phyloP scores from a whole-genome alignment of 2,888 invertebrate species.

The Lutraria lutraria region DNA sequence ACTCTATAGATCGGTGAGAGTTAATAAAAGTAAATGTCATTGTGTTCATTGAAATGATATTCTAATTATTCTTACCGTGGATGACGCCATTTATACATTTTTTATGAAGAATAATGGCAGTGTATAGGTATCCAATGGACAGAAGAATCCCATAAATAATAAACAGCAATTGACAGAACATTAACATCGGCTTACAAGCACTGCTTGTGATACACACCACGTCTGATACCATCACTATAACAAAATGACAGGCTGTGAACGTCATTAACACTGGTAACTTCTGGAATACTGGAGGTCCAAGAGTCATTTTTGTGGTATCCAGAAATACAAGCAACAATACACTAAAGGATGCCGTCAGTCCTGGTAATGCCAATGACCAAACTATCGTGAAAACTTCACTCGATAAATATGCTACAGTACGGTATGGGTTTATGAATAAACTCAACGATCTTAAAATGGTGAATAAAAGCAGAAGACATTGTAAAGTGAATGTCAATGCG shows the following conservation, averaged over 20 bases:
- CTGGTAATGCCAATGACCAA: slow-evolving; percentile 77
- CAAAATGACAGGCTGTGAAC: slow-evolving; percentile 73
- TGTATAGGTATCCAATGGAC: slow-evolving; percentile 75
- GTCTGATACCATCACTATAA: slow-evolving; percentile 72
- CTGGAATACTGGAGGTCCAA: slow-evolving; percentile 78
- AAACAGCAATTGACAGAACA: slow-evolving; percentile 77
- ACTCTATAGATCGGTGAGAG: too few relatives aligned
- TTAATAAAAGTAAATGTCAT: too few relatives aligned
- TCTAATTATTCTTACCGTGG: slow-evolving; percentile 47
- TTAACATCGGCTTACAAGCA: slow-evolving; percentile 69
- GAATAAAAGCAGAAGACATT: slow-evolving; percentile 73
- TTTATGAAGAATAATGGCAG: slow-evolving; percentile 68
- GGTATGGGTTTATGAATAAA: slow-evolving; percentile 76
- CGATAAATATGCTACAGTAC: slow-evolving; percentile 52
- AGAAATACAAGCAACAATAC: slow-evolving; percentile 77
- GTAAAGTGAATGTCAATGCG: slow-evolving; percentile 73
- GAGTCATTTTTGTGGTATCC: slow-evolving; percentile 79
- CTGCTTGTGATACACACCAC: slow-evolving; percentile 63
- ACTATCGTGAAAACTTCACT: slow-evolving; percentile 64
- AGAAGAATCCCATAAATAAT: slow-evolving; percentile 74
- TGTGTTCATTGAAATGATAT: too few relatives aligned
- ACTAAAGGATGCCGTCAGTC: slow-evolving; percentile 77
- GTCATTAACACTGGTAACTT: slow-evolving; percentile 70
- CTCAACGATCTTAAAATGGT: slow-evolving; percentile 65
- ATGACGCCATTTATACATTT: slow-evolving; percentile 68